phyloP scores from a whole-genome alignment of 2,113 vertebrate genomes.

The Hystrix brachyura region DNA sequence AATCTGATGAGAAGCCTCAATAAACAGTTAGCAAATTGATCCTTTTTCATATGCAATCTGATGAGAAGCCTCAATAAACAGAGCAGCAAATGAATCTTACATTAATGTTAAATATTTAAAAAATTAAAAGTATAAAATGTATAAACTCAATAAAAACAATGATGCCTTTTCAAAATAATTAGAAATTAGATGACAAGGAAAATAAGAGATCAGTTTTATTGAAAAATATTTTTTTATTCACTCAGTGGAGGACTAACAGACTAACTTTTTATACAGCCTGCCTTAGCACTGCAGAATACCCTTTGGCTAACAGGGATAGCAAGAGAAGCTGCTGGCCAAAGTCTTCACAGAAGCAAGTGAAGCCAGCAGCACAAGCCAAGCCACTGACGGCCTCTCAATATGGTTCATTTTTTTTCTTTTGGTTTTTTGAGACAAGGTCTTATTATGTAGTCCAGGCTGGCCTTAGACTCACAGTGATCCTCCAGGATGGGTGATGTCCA shows the following conservation, averaged over 20 bases:
- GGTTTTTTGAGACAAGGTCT: neutral
- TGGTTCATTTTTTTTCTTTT: neutral
- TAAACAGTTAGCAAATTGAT: slow-evolving; percentile 1
- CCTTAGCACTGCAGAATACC: neutral
- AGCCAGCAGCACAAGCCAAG: neutral
- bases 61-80: slow-evolving; percentile 28
- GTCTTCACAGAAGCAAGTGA: neutral
- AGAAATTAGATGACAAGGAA: slow-evolving; percentile 1
- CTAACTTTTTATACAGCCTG: neutral
- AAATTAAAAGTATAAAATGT: neutral
- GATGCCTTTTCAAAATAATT: slow-evolving; percentile 40
- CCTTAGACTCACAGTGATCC: neutral
- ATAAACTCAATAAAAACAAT: slow-evolving; percentile 6
- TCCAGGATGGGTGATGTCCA: neutral
- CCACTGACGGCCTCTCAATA: neutral
- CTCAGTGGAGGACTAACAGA: neutral
- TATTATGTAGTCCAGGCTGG: neutral
- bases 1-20: neutral
- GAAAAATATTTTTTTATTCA: neutral
- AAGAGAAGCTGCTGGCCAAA: neutral
- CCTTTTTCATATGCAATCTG: slow-evolving; percentile 32
- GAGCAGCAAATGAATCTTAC: slow-evolving; percentile 12
- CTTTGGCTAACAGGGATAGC: neutral
- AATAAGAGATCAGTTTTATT: neutral
- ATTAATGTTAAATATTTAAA: slow-evolving; percentile 19